phyloP scores from a whole-genome alignment of 2,797 vertebrate genomes.

The Propithecus perrieri region DNA sequence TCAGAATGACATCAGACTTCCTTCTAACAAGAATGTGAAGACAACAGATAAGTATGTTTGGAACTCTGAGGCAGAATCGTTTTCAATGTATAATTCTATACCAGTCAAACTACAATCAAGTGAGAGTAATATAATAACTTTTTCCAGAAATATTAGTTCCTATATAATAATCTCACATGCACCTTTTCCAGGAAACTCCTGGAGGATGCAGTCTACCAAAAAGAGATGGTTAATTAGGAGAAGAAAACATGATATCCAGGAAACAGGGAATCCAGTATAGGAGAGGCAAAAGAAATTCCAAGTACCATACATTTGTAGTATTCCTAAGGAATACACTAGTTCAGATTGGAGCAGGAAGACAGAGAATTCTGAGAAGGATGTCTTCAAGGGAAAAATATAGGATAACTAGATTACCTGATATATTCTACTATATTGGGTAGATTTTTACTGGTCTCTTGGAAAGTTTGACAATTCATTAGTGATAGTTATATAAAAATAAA shows the following conservation, averaged over 20 bases:
- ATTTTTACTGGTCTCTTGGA: background rate
- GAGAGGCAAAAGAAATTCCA: background rate
- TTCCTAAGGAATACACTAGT: background rate
- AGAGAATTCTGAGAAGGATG: background rate
- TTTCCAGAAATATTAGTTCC: background rate
- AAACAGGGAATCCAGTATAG: background rate
- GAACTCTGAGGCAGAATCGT: background rate
- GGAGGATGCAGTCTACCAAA: background rate
- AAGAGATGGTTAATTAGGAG: background rate
- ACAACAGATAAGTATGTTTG: background rate
- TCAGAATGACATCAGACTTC: background rate
- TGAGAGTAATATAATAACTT: background rate
- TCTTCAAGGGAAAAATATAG: background rate
- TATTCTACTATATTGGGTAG: background rate
- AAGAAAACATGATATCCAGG: background rate
- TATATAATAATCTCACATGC: background rate
- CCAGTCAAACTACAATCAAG: background rate
- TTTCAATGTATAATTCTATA: slow-evolving; percentile 34
- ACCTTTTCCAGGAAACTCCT: background rate
- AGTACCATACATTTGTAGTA: background rate
- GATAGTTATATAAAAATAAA: background rate
- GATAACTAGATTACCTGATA: background rate
- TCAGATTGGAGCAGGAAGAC: background rate
- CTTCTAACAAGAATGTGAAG: background rate
- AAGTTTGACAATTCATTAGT: background rate